Evolutionary conservation across 2,888 invertebrate genomes (phyloP).

Genomic region (Amphipoea oculea): DNA sequence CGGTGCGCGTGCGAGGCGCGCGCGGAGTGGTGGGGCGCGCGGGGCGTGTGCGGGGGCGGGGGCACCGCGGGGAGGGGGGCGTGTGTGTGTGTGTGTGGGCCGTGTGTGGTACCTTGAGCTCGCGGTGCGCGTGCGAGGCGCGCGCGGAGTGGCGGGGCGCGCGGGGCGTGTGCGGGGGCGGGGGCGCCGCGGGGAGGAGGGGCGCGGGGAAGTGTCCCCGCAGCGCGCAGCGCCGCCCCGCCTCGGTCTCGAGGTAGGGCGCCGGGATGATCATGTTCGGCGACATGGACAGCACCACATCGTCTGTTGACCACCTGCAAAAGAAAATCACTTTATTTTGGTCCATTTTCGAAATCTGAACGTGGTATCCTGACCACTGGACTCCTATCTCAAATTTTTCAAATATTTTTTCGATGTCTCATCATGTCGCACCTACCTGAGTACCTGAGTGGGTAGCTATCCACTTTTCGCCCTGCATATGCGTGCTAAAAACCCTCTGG

Average conservation of each 20-base stretch:
- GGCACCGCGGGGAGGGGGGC: constrained; percentile 46
- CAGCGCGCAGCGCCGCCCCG: constrained; percentile 93
- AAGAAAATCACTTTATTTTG: background rate
- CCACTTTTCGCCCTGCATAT: no score
- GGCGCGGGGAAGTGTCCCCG: constrained; percentile 91
- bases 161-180: constrained; percentile 56
- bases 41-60: constrained; percentile 56
- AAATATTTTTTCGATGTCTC: no score
- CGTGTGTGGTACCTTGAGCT: constrained; percentile 40
- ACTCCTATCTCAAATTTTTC: no score
- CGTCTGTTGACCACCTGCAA: constrained; percentile 91
- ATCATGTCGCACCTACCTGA: no score
- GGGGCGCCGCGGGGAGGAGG: constrained; percentile 57
- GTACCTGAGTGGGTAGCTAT: no score
- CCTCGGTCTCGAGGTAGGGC: constrained; percentile 97
- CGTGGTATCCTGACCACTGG: no score
- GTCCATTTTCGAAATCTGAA: no score
- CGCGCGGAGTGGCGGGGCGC: constrained; percentile 26
- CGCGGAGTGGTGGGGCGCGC: constrained; percentile 31
- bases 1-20: constrained; percentile 79
- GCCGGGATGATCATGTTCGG: constrained; percentile 96
- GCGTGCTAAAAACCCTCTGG: no score
- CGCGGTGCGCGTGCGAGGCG: constrained; percentile 79
- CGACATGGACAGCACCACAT: constrained; percentile 93
- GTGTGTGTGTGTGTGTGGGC: no score